Conservation (phyloP, 2,113 vertebrate genomes). For the Eulemur macaco region DNA sequence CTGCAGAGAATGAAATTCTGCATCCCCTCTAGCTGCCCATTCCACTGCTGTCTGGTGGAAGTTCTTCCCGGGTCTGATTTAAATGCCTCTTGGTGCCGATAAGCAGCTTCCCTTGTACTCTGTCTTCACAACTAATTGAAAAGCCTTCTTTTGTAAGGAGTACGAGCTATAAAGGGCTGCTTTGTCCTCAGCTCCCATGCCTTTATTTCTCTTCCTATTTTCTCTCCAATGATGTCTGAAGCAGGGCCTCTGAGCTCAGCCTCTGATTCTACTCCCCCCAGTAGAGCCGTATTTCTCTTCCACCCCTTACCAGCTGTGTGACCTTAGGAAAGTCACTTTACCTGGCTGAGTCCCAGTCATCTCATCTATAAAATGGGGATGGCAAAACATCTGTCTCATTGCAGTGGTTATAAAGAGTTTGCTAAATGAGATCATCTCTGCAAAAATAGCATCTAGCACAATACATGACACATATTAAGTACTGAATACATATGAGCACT, state of each 20-base stretch:
- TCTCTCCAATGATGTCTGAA: not conserved
- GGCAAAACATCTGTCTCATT: not conserved
- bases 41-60: not conserved
- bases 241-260: not conserved
- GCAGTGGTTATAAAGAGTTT: not conserved
- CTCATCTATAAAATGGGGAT: conserved; percentile 3
- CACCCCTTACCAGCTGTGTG: not conserved
- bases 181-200: not conserved
- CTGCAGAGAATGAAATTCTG: not conserved
- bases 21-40: rapidly evolving
- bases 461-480: not conserved
- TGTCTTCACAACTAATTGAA: conserved; percentile 55
- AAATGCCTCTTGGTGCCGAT: conserved; percentile 25
- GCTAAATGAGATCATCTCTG: not conserved
- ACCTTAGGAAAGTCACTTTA: conserved; percentile 15
- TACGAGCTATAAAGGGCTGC: conserved; percentile 4
- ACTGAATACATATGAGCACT: not conserved
- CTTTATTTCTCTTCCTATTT: conserved; percentile 35
- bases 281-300: not conserved
- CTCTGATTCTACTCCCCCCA: not conserved
- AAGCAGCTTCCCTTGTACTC: not conserved
- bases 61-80: conserved; percentile 50
- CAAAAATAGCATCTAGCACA: not conserved
- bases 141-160: conserved; percentile 44
- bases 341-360: not conserved